Base-by-base conservation (phyloP, 2,888 invertebrate genomes). In the Clivina fossor region DNA sequence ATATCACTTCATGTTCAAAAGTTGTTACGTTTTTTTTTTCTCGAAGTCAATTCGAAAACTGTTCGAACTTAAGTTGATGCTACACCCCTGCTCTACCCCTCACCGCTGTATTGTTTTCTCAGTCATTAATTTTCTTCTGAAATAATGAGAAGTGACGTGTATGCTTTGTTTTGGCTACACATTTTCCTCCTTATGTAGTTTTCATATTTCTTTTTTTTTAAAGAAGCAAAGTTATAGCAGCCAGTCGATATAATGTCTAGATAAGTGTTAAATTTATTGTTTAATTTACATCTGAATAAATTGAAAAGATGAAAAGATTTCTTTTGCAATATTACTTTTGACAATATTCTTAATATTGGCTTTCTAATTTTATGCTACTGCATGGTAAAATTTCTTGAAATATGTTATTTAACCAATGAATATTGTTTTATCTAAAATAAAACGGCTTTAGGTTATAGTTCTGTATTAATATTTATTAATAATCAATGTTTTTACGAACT, bases 71-170 rank as follows among this genome's bases (percentile, higher is more conserved):
- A 18, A 35, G 35, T 37, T 53, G 37, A 24, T 26, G 33, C 28
- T n/a, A n/a, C n/a, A n/a, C n/a, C n/a, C n/a, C n/a, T n/a, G n/a
- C n/a, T n/a, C n/a, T n/a, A n/a, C n/a, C n/a, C n/a, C n/a, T n/a
- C n/a, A n/a, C n/a, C n/a, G n/a, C n/a, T n/a, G 33, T 37, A 53
- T 53, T 53, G 53, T 53, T n/a, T n/a, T 53, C 44, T 53, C 18
- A 13, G 37, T 53, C 53, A 53, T 53, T 53, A 53, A 53, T 53
- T 44, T 53, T 44, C 53, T 16, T 44, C 44, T 20, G 35, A 44
- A 53, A 53, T 53, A 53, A 44, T 44, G 44, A 53, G 53, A 37
- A 53, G 44, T 53, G 53, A 53, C 53, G 53, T 53, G 53, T 53
- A 35, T 15, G 53, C 53, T 53, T 53, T 53, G 53, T 53, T 53